Base-by-base conservation (phyloP, 2,797 vertebrate species). In the Scolopax bukidnonensis region DNA sequence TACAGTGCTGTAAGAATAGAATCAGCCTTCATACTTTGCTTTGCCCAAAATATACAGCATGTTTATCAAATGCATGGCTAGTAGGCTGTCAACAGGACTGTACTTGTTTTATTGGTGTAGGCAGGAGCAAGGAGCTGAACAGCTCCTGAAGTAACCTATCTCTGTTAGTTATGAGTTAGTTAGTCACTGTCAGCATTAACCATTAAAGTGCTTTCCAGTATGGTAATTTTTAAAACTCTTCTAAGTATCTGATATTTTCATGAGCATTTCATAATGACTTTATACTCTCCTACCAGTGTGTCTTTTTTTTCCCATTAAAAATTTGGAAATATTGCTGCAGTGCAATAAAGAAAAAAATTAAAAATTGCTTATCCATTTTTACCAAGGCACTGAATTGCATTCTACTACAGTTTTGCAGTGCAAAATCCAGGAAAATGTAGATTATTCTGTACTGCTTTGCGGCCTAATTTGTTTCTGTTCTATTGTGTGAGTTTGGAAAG, bases 51-150 rank as follows among this genome's bases (percentile, higher is more conserved):
- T 68, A 28, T 2, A 8, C 80, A 77, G 27, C 14, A 5, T 0
- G 0, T 53, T 88, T 90, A 40, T 65, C 40, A 27, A 82, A 47
- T 67, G 38, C 50, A 6, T 69, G 89, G n/a, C 51, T 85, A 20
- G 64, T 60, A 56, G 80, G 43, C 57, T 83, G 68, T 95, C 84
- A 85, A 24, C 74, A 79, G 74, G 53, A 59, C 57, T 54, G 41
- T 80, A 83, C 78, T 80, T 89, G 50, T 83, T 94, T 92, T 90
- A 70, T 83, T 95, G 93, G 76, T 78, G 30, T 56, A 61, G 90
- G 78, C 91, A 77, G 86, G 60, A 89, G 53, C 63, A 74, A 77
- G 90, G 64, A 94, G 67, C 67, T 80, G 67, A 93, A 53, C 28
- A 79, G 53, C 40, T 85, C 20, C 2, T 89, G 71, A 48, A 57